Percentiles rank a stretch among this genome's conserved stretches.
Conservation (phyloP, 2,888 invertebrate genomes). For the Drosophila seclusa region DNA sequence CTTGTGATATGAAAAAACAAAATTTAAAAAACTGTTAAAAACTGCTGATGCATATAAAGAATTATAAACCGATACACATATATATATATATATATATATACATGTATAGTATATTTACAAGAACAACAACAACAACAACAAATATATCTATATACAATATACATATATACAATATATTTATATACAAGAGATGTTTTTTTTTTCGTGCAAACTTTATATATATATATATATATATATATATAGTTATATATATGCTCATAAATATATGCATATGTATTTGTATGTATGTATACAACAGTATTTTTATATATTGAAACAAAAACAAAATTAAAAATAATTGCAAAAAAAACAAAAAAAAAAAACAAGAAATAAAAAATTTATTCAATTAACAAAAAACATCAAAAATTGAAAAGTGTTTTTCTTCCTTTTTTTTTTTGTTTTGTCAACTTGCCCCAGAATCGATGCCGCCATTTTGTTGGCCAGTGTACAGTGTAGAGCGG, state of each 20-base stretch:
- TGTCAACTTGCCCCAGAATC: neutral
- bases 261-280: slow-evolving; percentile 35
- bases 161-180: slow-evolving; percentile 75
- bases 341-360: slow-evolving; percentile 39
- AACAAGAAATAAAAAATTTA: slow-evolving; percentile 63
- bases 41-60: slow-evolving; percentile 57
- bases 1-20: slow-evolving; percentile 78
- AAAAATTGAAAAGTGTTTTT: slow-evolving; percentile 40
- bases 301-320: slow-evolving; percentile 67
- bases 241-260: slow-evolving; percentile 22
- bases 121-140: slow-evolving; percentile 19
- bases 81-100: slow-evolving; percentile 2
- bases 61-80: slow-evolving; percentile 19
- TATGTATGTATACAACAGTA: slow-evolving; percentile 57
- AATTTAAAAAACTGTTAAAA: slow-evolving; percentile 76
- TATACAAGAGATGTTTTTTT: slow-evolving; percentile 67
- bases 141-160: slow-evolving; percentile 48
- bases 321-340: slow-evolving; percentile 18
- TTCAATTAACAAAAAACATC: slow-evolving; percentile 66
- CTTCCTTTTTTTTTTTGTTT: no score
- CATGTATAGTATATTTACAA: slow-evolving; percentile 37
- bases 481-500: slow-evolving; percentile 10
- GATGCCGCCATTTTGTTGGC: slow-evolving; percentile 20
- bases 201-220: slow-evolving; percentile 38
- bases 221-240: slow-evolving; percentile 21